Evolutionary conservation across 2,113 vertebrate genomes (phyloP), one percentile per base, ranked within the genome.

Genomic region (Willisornis vidua): DNA sequence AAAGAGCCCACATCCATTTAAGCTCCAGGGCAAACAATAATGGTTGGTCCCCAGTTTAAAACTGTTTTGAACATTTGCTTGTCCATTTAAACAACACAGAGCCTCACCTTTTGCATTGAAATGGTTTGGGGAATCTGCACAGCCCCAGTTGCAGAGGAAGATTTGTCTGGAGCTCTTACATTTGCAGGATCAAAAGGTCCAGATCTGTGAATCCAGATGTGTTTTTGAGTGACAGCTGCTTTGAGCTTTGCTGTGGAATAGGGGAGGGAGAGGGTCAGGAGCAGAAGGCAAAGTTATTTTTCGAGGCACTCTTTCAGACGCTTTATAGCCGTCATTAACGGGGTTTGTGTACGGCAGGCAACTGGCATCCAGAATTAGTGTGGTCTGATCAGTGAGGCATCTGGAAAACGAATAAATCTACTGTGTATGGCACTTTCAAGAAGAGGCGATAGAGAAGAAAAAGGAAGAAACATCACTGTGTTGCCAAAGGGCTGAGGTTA

Each of bases 401-500:
- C 74, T 16, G 63, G 29, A 1, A 3, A 29, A 33, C 52, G 52
- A 65, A 70, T 28, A 58, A 73, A 76, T 80, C 67, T 55, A 7
- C 62, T 12, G 28, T 8, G 52, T 3, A 20, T 31, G 85, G 85
- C 74, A n/a, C 87, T 78, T 85, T 15, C 71, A 85, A 77, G 92
- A 90, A 79, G 67, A 85, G 75, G 54, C 46, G 18, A 80, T 71
- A 49, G 82, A 41, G 54, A n/a, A 80, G 79, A 54, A 72, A 79
- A 78, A 73, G 85, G 73, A 89, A 93, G 92, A 94, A 88, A 48
- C 94, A 95, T 92, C 85, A n/a, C 90, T 14, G 65, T 3, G 48
- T 94, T 96, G 96, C 92, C 94, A 95, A 94, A 97, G 96, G 94
- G 96, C 92, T 86, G 92, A 84, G 93, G 94, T 96, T 96, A 96